phyloP scores from a whole-genome alignment of 2,797 vertebrate genomes.

The Selene dorsalis region DNA sequence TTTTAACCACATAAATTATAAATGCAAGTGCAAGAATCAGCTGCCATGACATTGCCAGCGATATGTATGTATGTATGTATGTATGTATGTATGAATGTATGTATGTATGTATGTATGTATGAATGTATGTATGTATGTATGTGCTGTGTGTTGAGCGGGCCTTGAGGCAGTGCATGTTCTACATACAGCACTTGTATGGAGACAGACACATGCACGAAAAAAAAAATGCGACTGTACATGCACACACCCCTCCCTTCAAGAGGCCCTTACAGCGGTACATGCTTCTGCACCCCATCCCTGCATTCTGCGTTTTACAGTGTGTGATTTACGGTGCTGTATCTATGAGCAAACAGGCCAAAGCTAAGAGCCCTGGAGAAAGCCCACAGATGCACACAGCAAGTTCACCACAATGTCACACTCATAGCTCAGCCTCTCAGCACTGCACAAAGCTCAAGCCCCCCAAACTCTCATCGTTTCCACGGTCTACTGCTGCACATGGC shows the following conservation, averaged over 20 bases:
- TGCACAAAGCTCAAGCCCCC: slow-evolving; percentile 47
- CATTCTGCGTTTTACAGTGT: slow-evolving; percentile 85
- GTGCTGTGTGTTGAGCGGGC: slow-evolving; percentile 45
- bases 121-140: slow-evolving; percentile 22
- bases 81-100: slow-evolving; percentile 25
- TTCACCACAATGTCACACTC: slow-evolving; percentile 85
- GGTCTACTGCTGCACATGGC: slow-evolving; percentile 62
- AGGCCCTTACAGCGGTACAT: slow-evolving; percentile 86
- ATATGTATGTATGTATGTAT: slow-evolving; percentile 28
- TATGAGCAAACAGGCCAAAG: slow-evolving; percentile 90
- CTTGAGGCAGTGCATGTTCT: slow-evolving; percentile 72
- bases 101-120: slow-evolving; percentile 19
- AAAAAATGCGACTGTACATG: slow-evolving; percentile 46
- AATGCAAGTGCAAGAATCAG: slow-evolving; percentile 39
- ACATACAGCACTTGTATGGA: slow-evolving; percentile 56
- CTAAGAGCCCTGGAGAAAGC: slow-evolving; percentile 91
- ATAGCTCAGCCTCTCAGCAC: slow-evolving; percentile 71
- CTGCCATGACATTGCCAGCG: slow-evolving; percentile 44
- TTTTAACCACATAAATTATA: slow-evolving; percentile 84
- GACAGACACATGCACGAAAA: slow-evolving; percentile 52
- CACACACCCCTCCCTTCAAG: slow-evolving; percentile 55
- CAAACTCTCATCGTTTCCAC: slow-evolving; percentile 65
- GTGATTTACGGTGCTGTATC: slow-evolving; percentile 93
- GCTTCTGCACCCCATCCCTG: slow-evolving; percentile 82
- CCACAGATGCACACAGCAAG: slow-evolving; percentile 86